Conservation (phyloP, 2,797 vertebrate genomes). For the Erpetoichthys calabaricus region DNA sequence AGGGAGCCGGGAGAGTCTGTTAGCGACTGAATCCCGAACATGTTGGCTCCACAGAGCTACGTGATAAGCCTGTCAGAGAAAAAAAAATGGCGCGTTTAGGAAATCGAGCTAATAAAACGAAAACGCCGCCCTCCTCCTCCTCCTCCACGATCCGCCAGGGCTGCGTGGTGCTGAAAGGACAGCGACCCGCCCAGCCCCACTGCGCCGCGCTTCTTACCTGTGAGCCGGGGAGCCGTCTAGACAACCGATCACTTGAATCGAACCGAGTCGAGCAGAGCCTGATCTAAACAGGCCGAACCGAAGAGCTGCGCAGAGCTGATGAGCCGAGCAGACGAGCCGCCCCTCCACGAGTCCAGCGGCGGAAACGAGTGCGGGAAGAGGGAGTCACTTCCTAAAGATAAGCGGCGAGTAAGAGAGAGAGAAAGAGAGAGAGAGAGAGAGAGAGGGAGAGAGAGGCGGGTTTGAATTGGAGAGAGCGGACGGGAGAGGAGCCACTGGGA, state of each 20-base stretch:
- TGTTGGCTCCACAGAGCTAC: constrained; percentile 19
- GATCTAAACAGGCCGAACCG: neutral
- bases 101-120: too few relatives aligned
- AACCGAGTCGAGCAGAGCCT: too few relatives aligned
- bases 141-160: neutral
- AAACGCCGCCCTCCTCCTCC: too few relatives aligned
- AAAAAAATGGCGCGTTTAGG: too few relatives aligned
- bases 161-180: neutral
- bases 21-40: constrained; percentile 24
- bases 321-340: neutral
- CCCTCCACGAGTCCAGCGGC: neutral
- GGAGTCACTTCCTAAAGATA: neutral
- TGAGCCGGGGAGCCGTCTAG: too few relatives aligned
- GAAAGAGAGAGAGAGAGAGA: neutral
- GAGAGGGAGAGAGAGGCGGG: too few relatives aligned
- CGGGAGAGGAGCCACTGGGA: too few relatives aligned
- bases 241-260: too few relatives aligned
- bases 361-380: neutral
- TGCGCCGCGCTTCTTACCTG: too few relatives aligned
- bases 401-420: neutral
- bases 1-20: too few relatives aligned
- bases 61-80: too few relatives aligned
- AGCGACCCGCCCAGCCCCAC: neutral
- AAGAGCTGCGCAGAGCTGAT: neutral
- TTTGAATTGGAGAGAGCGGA: too few relatives aligned